Evolutionary conservation across 2,888 invertebrate species (phyloP), one percentile per base, ranked within the genome.

Genomic region (Lamellibrachia columna): DNA sequence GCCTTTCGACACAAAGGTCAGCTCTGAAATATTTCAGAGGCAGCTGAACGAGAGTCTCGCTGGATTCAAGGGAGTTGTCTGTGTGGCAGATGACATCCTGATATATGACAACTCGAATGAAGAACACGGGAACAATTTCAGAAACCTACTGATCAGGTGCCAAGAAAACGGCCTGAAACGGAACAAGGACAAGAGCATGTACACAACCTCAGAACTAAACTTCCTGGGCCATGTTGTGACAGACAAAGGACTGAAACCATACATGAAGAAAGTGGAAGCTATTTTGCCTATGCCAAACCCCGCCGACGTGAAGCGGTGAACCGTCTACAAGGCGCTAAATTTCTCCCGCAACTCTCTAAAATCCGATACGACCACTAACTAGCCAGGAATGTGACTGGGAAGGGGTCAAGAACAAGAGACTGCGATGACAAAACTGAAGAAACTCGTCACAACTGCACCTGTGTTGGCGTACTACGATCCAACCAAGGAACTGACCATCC

Each of bases 151-250:
- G 15, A 92, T 93, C 15, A 75, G 93, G 91, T 92, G 93, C 60
- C 58, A 93, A n/a, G 93, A 94, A 52, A 90, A 92, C 53, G 55
- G 53, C 75, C 8, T 93, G 11, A 92, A 90, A 53, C 60, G 93
- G 15, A 93, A 92, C 75, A 53, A 11, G 52, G 28, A 90, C 58
- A 93, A 94, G 90, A 55, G 94, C 58, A 91, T 93, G 55, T 92
- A 93, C 11, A 92, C 92, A 90, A 55, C 52, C 22, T 90, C 91
- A n/a, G 92, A 93, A 92, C 92, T 94, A 6, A 91, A 90, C 7
- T 94, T 93, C 91, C 92, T 94, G 92, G 94, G 94, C 52, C 93
- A 94, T 90, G 90, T 94, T 11, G 40, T 94, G 22, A 94, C 94
- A 1, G 60, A 91, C 15, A 92, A 92, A 6, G 94, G 94, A 55